Conservation (phyloP, 1,140 invertebrate genomes). For the Gryllus bimaculatus region DNA sequence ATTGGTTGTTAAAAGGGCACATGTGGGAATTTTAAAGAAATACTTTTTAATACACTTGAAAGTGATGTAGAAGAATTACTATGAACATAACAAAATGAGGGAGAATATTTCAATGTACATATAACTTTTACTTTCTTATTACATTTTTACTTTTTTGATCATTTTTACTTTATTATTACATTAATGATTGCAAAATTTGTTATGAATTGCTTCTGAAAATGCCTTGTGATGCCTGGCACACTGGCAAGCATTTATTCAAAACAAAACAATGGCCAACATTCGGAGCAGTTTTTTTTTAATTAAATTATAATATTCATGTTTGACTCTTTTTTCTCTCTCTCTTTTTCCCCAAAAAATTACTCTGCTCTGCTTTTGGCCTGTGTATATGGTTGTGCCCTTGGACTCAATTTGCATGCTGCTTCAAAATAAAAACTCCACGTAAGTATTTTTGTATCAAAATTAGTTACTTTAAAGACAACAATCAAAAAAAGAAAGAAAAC, state of each 20-base stretch:
- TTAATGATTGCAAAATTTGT: slow-evolving; percentile 6
- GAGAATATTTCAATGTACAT: not conserved
- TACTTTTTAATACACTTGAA: no score
- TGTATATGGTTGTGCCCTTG: slow-evolving; percentile 56
- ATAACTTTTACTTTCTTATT: not conserved
- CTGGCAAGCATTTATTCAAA: slow-evolving; percentile 8
- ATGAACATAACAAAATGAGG: not conserved
- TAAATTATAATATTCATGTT: slow-evolving; percentile 25
- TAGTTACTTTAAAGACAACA: slow-evolving; percentile 9
- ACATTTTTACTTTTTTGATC: slow-evolving; percentile 2
- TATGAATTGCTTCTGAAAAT: slow-evolving; percentile 5
- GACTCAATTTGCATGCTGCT: slow-evolving; percentile 58
- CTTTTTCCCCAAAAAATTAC: slow-evolving; percentile 58
- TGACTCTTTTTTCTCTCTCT: slow-evolving; percentile 43
- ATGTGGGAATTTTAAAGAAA: no score
- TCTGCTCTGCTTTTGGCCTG: slow-evolving; percentile 63
- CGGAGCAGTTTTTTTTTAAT: slow-evolving; percentile 21
- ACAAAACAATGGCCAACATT: slow-evolving; percentile 13
- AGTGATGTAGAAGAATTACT: no score
- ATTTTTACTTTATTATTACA: slow-evolving; percentile 6
- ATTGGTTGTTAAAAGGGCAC: no score
- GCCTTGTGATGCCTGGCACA: slow-evolving; percentile 2
- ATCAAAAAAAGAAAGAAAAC: not conserved
- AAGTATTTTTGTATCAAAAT: slow-evolving; percentile 46
- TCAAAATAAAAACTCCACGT: slow-evolving; percentile 68